Evolutionary conservation across 2,113 vertebrate species (phyloP), one percentile per base, ranked within the genome.

Genomic region (Chaetodon auriga): DNA sequence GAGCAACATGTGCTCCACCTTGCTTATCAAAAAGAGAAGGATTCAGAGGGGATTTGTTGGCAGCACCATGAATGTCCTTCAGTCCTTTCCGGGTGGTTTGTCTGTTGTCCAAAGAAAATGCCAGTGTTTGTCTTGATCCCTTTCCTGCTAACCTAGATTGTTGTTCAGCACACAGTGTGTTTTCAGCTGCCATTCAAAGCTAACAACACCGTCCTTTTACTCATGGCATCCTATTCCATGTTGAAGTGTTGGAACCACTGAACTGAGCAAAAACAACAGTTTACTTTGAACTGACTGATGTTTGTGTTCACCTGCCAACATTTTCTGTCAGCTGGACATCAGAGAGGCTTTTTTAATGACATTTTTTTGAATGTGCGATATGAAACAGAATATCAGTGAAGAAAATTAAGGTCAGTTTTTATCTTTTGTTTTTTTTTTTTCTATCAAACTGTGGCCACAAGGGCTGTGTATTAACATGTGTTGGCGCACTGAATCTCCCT

Each of bases 141-240:
- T 58, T 69, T 70, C 66, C 46, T 21, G 15, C 25, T 65, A 54
- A 68, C 19, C 21, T 36, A 21, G 38, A 63, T 23, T 69, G 48
- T 51, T 78, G 62, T 51, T 73, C 11, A 25, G 19, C 25, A 1
- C 53, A 30, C 15, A 38, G 5, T 60, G 61, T 73, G 62, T 76
- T 77, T 64, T 51, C 5, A 61, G 35, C 61, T 74, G 63, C 54
- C 41, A 69, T 25, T 86, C 69, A 78, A 53, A 82, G 54, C 62
- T 23, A 58, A 69, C 72, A 68, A 46, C 18, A 68, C 83, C 21
- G 0, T 58, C 49, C 13, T 69, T 62, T 49, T 62, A 53, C 35
- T 70, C 53, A 64, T 51, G 30, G 41, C 9, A 51, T 74, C 48
- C 12, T 8, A 7, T 48, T 58, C 35, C 30, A 30, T 58, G 36